Conservation (phyloP, 2,797 vertebrate species). For the Acanthurus leucopareius region DNA sequence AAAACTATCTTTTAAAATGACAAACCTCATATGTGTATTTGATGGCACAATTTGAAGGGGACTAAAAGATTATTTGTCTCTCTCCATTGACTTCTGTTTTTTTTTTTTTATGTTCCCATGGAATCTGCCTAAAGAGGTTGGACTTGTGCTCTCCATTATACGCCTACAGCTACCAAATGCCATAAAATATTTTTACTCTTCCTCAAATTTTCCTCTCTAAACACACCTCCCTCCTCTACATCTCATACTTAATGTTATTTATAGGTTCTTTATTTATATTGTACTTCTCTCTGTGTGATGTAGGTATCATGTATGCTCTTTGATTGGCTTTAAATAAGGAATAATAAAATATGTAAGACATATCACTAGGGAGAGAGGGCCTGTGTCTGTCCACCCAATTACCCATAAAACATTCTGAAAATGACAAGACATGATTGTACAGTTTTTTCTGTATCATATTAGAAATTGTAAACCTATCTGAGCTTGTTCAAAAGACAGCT, state of each 20-base stretch:
- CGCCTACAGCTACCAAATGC: no score
- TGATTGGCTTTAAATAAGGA: conserved; percentile 21
- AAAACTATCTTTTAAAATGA: no score
- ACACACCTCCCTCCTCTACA: no score
- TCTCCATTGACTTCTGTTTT: no score
- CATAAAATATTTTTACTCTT: no score
- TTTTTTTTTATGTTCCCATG: no score
- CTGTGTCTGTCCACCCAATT: conserved; percentile 6
- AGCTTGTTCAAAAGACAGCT: not conserved
- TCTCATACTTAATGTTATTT: not conserved
- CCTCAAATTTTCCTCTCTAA: no score
- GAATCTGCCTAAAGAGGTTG: no score
- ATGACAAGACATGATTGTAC: not conserved
- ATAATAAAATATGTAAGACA: conserved; percentile 25
- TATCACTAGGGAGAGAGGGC: not conserved
- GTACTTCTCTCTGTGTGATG: conserved; percentile 16
- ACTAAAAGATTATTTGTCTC: no score
- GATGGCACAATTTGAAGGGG: no score
- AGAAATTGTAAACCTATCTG: not conserved
- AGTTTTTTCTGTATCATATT: not conserved
- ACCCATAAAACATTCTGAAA: conserved; percentile 8
- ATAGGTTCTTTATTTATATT: conserved; percentile 21
- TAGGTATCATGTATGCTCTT: conserved; percentile 18
- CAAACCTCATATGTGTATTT: no score
- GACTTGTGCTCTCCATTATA: no score